Percentiles rank a stretch among this genome's conserved stretches.
phyloP scores from a whole-genome alignment of 2,113 vertebrate species.

The Nerophis lumbriciformis region DNA sequence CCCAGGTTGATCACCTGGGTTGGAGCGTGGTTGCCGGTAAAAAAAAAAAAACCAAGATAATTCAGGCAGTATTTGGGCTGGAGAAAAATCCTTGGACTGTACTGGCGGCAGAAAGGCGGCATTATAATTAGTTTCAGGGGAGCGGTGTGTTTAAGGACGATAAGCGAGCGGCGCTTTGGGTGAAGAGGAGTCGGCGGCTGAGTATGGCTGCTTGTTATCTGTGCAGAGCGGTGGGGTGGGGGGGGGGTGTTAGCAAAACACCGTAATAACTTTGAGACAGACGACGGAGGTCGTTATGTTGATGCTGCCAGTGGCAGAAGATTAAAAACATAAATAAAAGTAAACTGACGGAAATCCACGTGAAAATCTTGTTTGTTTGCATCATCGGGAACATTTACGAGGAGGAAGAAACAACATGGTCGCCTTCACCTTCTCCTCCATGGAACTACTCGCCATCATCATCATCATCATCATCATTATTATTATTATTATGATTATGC shows the following conservation, averaged over 20 bases:
- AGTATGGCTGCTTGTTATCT: slow-evolving; percentile 4
- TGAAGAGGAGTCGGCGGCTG: slow-evolving; percentile 5
- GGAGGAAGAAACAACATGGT: no score
- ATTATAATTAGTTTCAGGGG: slow-evolving; percentile 58
- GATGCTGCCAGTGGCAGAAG: slow-evolving; percentile 16
- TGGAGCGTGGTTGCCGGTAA: not conserved
- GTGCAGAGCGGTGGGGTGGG: slow-evolving; percentile 26
- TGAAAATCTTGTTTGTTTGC: slow-evolving; percentile 13
- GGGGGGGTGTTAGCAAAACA: slow-evolving; percentile 15
- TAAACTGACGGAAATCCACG: slow-evolving; percentile 23
- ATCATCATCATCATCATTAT: slow-evolving; percentile 19
- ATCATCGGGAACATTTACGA: not conserved
- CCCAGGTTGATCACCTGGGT: slow-evolving; percentile 13
- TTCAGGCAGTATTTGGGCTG: not conserved
- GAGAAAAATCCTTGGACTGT: slow-evolving; percentile 12
- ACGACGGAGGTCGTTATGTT: slow-evolving; percentile 13
- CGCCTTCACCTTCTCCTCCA: not conserved
- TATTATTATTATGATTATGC: slow-evolving; percentile 45
- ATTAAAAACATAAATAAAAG: slow-evolving; percentile 6
- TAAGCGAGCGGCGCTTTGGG: slow-evolving; percentile 55
- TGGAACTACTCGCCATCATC: slow-evolving; percentile 16
- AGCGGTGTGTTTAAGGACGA: slow-evolving; percentile 57
- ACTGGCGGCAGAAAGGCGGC: slow-evolving; percentile 27
- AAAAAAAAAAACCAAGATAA: slow-evolving; percentile 20
- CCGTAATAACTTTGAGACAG: slow-evolving; percentile 46